Conservation (phyloP, 2,888 invertebrate species). For the Netelia melanura region DNA sequence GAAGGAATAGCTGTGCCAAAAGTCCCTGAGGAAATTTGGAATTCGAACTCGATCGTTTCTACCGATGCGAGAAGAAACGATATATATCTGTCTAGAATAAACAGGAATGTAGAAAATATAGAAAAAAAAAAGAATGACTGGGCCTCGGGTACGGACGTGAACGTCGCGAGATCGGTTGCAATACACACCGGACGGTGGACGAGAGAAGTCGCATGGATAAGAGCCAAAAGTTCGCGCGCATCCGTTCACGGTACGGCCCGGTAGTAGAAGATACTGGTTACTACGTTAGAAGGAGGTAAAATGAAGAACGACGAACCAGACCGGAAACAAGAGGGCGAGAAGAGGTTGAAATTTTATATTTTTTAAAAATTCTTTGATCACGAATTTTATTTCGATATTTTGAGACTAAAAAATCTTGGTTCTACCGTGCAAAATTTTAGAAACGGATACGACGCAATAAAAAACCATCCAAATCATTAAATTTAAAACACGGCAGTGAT, state of each 20-base stretch:
- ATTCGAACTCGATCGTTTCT: constrained; percentile 74
- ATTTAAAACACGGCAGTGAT: too few relatives aligned
- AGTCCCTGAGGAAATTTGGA: constrained; percentile 71
- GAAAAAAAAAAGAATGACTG: constrained; percentile 2
- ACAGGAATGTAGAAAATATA: constrained; percentile 36
- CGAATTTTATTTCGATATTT: neutral
- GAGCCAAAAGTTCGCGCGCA: constrained; percentile 74
- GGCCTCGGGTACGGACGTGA: constrained; percentile 34
- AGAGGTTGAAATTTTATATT: neutral
- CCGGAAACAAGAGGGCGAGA: constrained; percentile 1
- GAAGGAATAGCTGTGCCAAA: constrained; percentile 52
- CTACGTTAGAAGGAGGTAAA: neutral
- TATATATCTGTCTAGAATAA: constrained; percentile 44
- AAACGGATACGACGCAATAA: too few relatives aligned
- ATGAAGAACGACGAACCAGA: neutral
- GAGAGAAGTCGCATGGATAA: constrained; percentile 69
- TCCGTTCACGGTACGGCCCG: constrained; percentile 50
- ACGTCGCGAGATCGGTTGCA: constrained; percentile 47
- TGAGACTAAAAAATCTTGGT: neutral
- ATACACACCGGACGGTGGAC: constrained; percentile 49
- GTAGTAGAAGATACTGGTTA: too few relatives aligned
- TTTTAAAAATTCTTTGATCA: neutral
- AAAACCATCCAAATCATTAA: too few relatives aligned
- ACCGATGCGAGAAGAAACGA: constrained; percentile 67
- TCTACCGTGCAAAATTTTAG: too few relatives aligned